These are phyloP conservation scores for Ceratina calcarata DNA, from an alignment of 1,140 invertebrate genomes.

Conservation along the genomic window DNA sequence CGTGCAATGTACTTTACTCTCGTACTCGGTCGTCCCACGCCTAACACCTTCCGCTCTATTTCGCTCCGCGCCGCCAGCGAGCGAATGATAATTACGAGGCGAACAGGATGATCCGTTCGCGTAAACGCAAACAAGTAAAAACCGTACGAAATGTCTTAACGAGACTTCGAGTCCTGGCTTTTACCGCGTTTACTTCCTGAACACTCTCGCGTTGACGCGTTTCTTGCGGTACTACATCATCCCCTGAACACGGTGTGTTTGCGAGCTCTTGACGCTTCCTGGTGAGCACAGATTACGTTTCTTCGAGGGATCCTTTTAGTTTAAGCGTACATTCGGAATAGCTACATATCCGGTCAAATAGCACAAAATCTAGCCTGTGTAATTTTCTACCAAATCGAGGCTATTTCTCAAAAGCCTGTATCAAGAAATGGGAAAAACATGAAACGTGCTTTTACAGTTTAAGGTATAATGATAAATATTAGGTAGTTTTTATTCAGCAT, in stretches of 20 bases:
- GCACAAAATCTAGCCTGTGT: no score
- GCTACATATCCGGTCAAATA: no score
- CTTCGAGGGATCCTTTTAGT: not conserved
- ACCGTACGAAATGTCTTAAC: slow-evolving; percentile 12
- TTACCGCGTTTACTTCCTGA: not conserved
- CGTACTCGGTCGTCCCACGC: slow-evolving; percentile 37
- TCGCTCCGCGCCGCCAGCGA: slow-evolving; percentile 46
- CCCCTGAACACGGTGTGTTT: not conserved
- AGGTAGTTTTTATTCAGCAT: no score
- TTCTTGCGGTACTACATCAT: not conserved
- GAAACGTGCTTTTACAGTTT: no score
- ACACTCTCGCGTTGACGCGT: not conserved
- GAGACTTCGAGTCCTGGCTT: not conserved
- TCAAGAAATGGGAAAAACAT: no score
- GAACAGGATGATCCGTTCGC: slow-evolving; percentile 10
- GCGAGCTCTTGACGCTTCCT: not conserved
- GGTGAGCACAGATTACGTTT: not conserved
- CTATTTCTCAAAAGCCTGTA: no score
- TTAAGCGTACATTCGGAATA: no score
- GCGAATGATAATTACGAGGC: slow-evolving; percentile 68
- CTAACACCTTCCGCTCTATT: slow-evolving; percentile 69
- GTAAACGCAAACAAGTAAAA: slow-evolving; percentile 10
- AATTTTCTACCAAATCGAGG: no score
- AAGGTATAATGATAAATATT: no score
- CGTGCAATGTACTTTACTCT: not conserved